Evolutionary conservation across 2,797 vertebrate genomes (phyloP), one percentile per base, ranked within the genome.

Genomic region (Pseudochirops cupreus): DNA sequence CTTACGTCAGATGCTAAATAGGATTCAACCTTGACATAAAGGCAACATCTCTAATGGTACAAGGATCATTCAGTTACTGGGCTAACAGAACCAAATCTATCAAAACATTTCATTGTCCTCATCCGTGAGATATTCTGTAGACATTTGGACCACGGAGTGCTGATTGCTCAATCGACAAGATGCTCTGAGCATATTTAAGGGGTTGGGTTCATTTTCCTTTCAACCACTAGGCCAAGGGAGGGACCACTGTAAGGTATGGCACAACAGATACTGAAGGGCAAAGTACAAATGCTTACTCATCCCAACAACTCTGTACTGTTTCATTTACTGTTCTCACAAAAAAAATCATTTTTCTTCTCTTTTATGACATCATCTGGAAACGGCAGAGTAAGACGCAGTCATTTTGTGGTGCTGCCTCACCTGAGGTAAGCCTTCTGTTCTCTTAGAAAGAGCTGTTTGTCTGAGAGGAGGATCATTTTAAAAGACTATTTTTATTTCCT

Each of bases 191-290:
- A 82, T 82, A 46, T 82, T 46, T 16, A 24, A 1, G 0, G 6
- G 29, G 28, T 0, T 4, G 14, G 26, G 4, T 31, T 82, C 1
- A 0, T 9, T 18, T 87, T 87, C 21, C 39, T 50, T 59, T 29
- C 13, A 4, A 5, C 82, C 16, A 46, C 55, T 14, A n/a, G 16
- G 6, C 3, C 0, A 0, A 0, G 6, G n/a, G n/a, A 3, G 2
- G 14, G 0, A 0, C 9, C 57, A 3, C 0, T 5, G 28, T 9
- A 46, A 26, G 54, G 53, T 0, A 33, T 31, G 0, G 5, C 55
- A 87, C 21, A 50, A 82, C 24, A 46, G 24, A 82, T 46, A 82
- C 24, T 50, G 24, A 26, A 87, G 39, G 39, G 6, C 74, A 50
- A 87, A 87, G 74, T 50, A 50, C 39, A 87, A 87, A 9, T 26